Conservation (phyloP, 2,888 invertebrate genomes). For the Chesias legatella region DNA sequence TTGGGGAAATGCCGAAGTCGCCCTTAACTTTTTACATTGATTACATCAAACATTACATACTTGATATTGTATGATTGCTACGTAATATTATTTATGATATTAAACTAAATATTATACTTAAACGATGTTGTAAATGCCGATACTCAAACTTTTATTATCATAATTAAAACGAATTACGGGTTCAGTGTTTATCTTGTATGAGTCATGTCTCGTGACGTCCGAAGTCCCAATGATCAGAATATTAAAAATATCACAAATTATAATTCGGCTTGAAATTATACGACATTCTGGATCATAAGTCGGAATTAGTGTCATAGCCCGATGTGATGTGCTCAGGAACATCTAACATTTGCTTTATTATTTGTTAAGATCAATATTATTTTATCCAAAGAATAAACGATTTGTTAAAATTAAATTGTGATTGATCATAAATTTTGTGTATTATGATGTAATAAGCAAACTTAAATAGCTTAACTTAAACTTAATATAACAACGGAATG, state of each 20-base stretch:
- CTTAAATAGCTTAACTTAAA: not conserved
- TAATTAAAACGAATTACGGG: constrained; percentile 30
- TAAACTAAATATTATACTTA: constrained; percentile 13
- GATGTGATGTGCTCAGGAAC: constrained; percentile 52
- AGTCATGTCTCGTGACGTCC: constrained; percentile 35
- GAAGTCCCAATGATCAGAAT: constrained; percentile 41
- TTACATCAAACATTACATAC: no score
- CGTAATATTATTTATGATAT: constrained; percentile 10
- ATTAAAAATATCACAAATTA: constrained; percentile 62
- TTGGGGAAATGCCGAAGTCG: constrained; percentile 66
- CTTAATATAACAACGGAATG: no score
- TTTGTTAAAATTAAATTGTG: constrained; percentile 44
- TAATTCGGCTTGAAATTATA: constrained; percentile 70
- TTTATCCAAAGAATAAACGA: constrained; percentile 43
- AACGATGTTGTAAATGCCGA: constrained; percentile 12
- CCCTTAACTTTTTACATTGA: constrained; percentile 34
- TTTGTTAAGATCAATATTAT: constrained; percentile 58
- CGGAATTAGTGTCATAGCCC: constrained; percentile 69
- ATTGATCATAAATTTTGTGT: constrained; percentile 24
- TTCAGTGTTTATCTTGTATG: constrained; percentile 35
- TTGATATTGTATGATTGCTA: no score
- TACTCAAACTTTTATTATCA: constrained; percentile 17
- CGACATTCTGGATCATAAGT: constrained; percentile 66
- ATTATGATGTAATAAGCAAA: constrained; percentile 16
- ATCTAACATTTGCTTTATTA: constrained; percentile 69